phyloP scores from a whole-genome alignment of 1,140 invertebrate species.

The Chymomyza costata region DNA sequence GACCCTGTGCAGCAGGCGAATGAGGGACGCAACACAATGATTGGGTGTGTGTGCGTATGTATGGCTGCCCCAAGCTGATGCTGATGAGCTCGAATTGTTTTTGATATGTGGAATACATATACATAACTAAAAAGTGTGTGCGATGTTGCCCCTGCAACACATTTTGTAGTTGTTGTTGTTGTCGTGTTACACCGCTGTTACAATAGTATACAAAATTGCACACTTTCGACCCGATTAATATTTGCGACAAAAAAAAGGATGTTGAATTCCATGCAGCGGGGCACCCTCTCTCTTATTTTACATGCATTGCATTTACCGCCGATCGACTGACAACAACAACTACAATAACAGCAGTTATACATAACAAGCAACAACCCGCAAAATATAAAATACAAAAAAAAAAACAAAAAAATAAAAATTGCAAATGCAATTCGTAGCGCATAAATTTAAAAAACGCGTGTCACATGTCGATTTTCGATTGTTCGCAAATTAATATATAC shows the following conservation, averaged over 20 bases:
- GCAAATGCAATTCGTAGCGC: constrained; percentile 69
- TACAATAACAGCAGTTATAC: constrained; percentile 40
- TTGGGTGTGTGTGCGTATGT: no score
- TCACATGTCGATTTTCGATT: constrained; percentile 74
- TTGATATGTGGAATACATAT: constrained; percentile 15
- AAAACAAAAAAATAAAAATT: constrained; percentile 34
- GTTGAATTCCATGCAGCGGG: no score
- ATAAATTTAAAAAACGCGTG: constrained; percentile 74
- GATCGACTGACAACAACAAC: constrained; percentile 56
- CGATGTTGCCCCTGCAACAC: constrained; percentile 1
- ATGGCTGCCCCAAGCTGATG: no score
- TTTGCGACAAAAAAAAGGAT: no score
- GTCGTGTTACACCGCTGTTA: no score
- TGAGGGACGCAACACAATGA: no score
- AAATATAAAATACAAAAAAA: constrained; percentile 32
- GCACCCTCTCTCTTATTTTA: constrained; percentile 39
- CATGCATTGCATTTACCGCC: constrained; percentile 69
- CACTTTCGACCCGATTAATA: no score
- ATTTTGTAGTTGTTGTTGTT: constrained; percentile 32
- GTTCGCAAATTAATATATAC: constrained; percentile 75
- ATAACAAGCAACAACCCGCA: no score
- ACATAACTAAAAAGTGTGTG: constrained; percentile 19
- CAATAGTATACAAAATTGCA: no score
- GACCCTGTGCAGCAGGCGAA: constrained; percentile 36
- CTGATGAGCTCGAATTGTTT: constrained; percentile 17